These are phyloP conservation scores for Drosophila anomalata DNA, from an alignment of 2,888 invertebrate species.

Conservation along the genomic window DNA sequence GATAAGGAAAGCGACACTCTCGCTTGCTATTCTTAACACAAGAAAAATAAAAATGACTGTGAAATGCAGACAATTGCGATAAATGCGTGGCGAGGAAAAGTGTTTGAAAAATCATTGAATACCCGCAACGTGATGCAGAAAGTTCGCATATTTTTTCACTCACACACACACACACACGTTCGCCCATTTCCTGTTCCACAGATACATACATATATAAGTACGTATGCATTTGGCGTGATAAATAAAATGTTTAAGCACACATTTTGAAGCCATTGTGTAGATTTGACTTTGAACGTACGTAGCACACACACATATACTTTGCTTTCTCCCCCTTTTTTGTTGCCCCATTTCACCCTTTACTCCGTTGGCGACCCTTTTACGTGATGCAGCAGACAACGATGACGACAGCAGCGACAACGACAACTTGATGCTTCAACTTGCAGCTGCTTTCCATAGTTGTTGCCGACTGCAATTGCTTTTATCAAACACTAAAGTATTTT, in stretches of 20 bases:
- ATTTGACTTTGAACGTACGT: conserved; percentile 71
- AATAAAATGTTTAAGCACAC: conserved; percentile 79
- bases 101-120: conserved; percentile 70
- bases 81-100: conserved; percentile 53
- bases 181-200: conserved; percentile 51
- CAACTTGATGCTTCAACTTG: conserved; percentile 30
- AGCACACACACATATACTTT: not conserved
- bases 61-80: conserved; percentile 75
- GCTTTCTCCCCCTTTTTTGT: conserved; percentile 1
- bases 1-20: conserved; percentile 28
- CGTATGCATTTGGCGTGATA: conserved; percentile 70
- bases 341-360: not conserved
- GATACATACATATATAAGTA: conserved; percentile 36
- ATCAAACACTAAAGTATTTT: conserved; percentile 24
- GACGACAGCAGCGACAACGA: conserved; percentile 35
- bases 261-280: conserved; percentile 72
- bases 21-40: not conserved
- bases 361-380: conserved; percentile 34
- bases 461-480: conserved; percentile 45
- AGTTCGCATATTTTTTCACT: conserved; percentile 39
- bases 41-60: conserved; percentile 33
- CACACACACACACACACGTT: conserved; percentile 33
- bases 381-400: conserved; percentile 49
- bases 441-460: conserved; percentile 27
- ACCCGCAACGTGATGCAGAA: conserved; percentile 70